phyloP scores from a whole-genome alignment of 2,797 vertebrate species.

The Prunella strophiata region DNA sequence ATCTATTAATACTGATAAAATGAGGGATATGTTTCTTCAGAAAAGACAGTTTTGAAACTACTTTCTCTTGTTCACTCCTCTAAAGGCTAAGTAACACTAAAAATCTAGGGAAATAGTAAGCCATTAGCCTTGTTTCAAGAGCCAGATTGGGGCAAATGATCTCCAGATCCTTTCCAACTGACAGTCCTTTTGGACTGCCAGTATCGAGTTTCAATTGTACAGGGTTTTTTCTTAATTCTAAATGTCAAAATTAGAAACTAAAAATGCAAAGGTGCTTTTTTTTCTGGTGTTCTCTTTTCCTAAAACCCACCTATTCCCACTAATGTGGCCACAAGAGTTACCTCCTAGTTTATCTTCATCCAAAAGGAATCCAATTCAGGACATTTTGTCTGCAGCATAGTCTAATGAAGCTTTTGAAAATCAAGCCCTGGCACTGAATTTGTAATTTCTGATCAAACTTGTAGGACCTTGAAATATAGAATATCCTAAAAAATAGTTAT shows the following conservation, averaged over 20 bases:
- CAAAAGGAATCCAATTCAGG: neutral
- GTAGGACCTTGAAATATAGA: neutral
- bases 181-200: neutral
- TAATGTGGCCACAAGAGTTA: neutral
- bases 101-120: neutral
- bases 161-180: neutral
- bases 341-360: neutral
- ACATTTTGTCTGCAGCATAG: neutral
- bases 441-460: neutral
- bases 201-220: fast-evolving
- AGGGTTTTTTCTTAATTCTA: neutral
- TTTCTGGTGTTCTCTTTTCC: fast-evolving
- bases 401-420: neutral
- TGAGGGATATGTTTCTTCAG: neutral
- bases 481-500: neutral
- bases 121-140: neutral
- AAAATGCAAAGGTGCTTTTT: neutral
- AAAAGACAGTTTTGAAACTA: neutral
- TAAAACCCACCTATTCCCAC: neutral
- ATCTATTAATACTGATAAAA: neutral
- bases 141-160: neutral
- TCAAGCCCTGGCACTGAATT: neutral
- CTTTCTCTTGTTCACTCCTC: neutral
- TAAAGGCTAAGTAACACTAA: neutral
- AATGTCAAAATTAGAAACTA: neutral